Base-by-base conservation (phyloP, 2,797 vertebrate genomes). In the Nasua narica region DNA sequence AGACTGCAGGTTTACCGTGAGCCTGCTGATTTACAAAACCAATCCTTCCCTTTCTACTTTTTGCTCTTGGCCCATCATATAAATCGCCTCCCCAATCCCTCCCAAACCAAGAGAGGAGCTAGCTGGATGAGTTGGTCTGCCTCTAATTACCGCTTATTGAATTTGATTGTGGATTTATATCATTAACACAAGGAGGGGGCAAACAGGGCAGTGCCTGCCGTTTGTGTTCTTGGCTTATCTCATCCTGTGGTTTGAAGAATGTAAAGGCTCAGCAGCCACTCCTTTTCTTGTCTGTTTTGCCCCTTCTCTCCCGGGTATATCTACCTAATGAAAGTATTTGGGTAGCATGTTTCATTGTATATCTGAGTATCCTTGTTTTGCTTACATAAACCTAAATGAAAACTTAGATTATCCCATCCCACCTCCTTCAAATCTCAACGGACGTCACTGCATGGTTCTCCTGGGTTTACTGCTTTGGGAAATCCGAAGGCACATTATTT, bases 131-230 rank as follows among this genome's bases (percentile, higher is more conserved):
- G 25, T 19, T n/a, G 35, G 82, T 72, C 91, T 91, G 96, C 77
- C 77, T 78, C 13, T 88, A 93, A 87, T 93, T 56, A 70, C 78
- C 40, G 90, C 81, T 82, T 65, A 37, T 67, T 90, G 79, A 86
- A 97, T 97, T 58, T 72, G 54, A 79, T 84, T 87, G 58, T 77
- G 90, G 84, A 74, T 93, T 95, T 79, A 81, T 85, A n/a, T 48
- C 77, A 67, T 79, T 92, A 94, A 76, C 81, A 74, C 6, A 0
- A 81, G 74, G 85, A 87, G 50, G 90, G 27, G 43, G 60, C 50
- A 77, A 91, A 46, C 19, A 32, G 94, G 77, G 52, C 13, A 10
- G 35, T 65, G 78, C 16, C 84, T 58, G 50, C 52, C 46, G 0
- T 40, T 27, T 27, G 48, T 76, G 40, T 37, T 69, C 43, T 58